Conservation (phyloP, 1,140 invertebrate species). For the Carposina sasakii region DNA sequence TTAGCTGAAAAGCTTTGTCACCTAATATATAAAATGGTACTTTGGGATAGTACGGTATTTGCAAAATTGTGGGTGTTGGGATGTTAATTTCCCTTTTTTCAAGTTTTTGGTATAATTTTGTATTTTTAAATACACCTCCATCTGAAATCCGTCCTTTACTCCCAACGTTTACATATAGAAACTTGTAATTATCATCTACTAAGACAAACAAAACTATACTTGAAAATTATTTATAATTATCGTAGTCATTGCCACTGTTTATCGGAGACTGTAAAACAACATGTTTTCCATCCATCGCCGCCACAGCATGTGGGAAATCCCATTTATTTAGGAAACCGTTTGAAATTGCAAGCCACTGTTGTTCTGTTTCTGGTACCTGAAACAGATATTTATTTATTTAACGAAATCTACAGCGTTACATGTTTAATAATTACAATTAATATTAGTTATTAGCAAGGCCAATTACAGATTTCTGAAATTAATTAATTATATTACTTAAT, state of each 20-base stretch:
- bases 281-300: too few relatives aligned
- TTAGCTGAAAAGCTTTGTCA: conserved; percentile 36
- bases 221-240: conserved; percentile 37
- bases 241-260: conserved; percentile 13
- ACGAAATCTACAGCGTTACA: too few relatives aligned
- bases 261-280: conserved; percentile 5
- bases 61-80: conserved; percentile 17
- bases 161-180: conserved; percentile 45
- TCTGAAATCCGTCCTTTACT: conserved; percentile 38
- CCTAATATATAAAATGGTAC: conserved; percentile 26
- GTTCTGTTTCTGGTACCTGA: too few relatives aligned
- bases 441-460: too few relatives aligned
- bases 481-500: too few relatives aligned
- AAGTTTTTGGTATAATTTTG: conserved; percentile 22
- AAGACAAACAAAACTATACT: conserved; percentile 43
- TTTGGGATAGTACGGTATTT: conserved; percentile 20
- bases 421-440: too few relatives aligned
- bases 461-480: too few relatives aligned
- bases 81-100: conserved; percentile 27
- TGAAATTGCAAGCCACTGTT: too few relatives aligned
- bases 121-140: conserved; percentile 31
- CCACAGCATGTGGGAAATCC: too few relatives aligned
- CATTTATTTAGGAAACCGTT: too few relatives aligned
- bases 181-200: conserved; percentile 35
- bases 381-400: too few relatives aligned